These are phyloP conservation scores for Ephydatia muelleri DNA, from an alignment of 37 sponge, comb jelly and placozoan genomes.

Conservation along the genomic window DNA sequence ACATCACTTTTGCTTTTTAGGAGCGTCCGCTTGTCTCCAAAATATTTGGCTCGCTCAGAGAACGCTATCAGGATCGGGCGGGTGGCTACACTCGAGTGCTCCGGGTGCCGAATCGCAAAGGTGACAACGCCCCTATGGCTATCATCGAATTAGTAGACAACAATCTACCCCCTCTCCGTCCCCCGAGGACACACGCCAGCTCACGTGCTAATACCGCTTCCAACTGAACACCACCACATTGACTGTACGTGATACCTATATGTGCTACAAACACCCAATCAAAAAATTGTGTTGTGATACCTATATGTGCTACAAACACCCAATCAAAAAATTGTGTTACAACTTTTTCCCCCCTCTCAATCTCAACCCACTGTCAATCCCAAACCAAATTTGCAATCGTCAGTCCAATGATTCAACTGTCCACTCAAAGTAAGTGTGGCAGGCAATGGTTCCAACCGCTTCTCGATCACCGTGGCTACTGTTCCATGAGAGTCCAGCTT, in stretches of 20 bases:
- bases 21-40: conserved; percentile 59
- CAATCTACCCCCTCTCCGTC: neutral
- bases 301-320: neutral
- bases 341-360: neutral
- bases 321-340: too few species aligned
- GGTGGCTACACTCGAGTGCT: conserved; percentile 87
- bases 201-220: neutral
- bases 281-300: neutral
- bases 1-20: conserved; percentile 15
- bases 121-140: conserved; percentile 89
- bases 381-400: conserved; percentile 87
- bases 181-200: neutral
- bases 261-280: neutral
- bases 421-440: conserved; percentile 76
- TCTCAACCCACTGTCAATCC: conserved; percentile 78
- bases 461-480: conserved; percentile 78
- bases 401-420: conserved; percentile 82
- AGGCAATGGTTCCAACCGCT: conserved; percentile 89
- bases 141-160: conserved; percentile 82
- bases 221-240: neutral
- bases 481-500: conserved; percentile 75
- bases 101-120: conserved; percentile 70
- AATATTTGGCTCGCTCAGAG: conserved; percentile 50
- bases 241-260: neutral
- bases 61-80: conserved; percentile 52